Base-by-base conservation (phyloP, 1,140 invertebrate genomes). In the Hydropsyche tenuis region DNA sequence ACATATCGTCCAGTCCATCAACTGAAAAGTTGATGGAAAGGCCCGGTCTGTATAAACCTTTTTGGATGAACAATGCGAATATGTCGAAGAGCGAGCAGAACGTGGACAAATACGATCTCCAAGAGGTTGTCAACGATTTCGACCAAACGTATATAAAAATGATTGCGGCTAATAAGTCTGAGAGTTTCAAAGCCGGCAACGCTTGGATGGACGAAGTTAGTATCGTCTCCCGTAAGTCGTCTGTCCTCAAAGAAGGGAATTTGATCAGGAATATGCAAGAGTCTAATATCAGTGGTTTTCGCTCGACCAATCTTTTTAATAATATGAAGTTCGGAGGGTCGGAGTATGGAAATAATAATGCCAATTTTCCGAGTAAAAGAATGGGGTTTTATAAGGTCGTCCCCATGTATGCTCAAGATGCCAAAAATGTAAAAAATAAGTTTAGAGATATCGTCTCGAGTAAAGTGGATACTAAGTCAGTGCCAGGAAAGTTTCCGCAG, bases 391-490 rank as follows among this genome's bases (percentile, higher is more conserved):
- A 11, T 7, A 60, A 60, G 27, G 14, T 60, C 51, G 48, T 27
- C 5, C 73, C 73, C 2, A 77, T 77, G 76, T 77, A 77, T 63
- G 18, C 42, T n/a, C 74, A 75, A 23, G 66, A 23, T 45, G 45
- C 25, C 25, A 27, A 30, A n/a, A 30, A 73, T 42, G 14, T 25
- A 25, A 16, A 77, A 1, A 46, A 77, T 48, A 77, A 75, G 66
- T 77, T 77, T 42, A 72, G 62, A 37, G 76, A 77, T 43, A 66
- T 70, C 20, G 46, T 73, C n/a, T n/a, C 46, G 14, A 42, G 25
- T 43, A 72, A 68, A 11, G 48, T 69, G 7, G 18, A 48, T 68
- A 56, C 37, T 16, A 69, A 74, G 12, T 27, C 1, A 11, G 22
- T 14, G 5, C 9, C 3, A 5, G 69, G 64, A 1, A 62, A 63